Percentiles rank a stretch among this genome's conserved stretches.
These are phyloP conservation scores for Phaetusa simplex DNA, from an alignment of 2,113 vertebrate genomes.

Conservation along the genomic window DNA sequence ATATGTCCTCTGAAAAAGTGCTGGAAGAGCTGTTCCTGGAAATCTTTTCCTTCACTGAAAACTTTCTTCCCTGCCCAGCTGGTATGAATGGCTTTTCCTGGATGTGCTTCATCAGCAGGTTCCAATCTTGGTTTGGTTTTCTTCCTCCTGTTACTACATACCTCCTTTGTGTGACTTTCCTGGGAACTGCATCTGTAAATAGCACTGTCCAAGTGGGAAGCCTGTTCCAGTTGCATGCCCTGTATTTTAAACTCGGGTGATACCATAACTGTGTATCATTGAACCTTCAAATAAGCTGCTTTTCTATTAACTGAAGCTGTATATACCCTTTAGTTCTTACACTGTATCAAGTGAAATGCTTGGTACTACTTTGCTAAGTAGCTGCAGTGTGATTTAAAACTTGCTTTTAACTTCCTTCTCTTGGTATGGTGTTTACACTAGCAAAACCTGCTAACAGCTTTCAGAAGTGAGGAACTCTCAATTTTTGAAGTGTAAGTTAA, in stretches of 20 bases:
- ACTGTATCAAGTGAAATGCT: neutral
- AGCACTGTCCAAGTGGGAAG: neutral
- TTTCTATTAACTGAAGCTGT: neutral
- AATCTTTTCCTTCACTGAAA: neutral
- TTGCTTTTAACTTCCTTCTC: neutral
- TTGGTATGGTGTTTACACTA: neutral
- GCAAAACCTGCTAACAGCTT: neutral
- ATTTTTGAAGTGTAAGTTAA: neutral
- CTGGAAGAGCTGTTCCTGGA: neutral
- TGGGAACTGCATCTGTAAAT: neutral
- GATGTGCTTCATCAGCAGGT: neutral
- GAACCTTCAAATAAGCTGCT: neutral
- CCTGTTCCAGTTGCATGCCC: neutral
- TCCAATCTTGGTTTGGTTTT: neutral
- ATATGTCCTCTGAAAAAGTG: neutral
- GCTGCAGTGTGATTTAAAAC: neutral
- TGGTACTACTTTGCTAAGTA: neutral
- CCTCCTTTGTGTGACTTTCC: neutral
- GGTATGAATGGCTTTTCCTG: neutral
- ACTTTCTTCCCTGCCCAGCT: neutral
- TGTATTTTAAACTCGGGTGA: neutral
- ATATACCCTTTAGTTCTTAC: neutral
- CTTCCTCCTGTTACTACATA: neutral
- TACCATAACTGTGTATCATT: neutral
- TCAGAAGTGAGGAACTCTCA: neutral